Base-by-base conservation (phyloP, 2,113 vertebrate genomes). In the Pterocles orientalis region DNA sequence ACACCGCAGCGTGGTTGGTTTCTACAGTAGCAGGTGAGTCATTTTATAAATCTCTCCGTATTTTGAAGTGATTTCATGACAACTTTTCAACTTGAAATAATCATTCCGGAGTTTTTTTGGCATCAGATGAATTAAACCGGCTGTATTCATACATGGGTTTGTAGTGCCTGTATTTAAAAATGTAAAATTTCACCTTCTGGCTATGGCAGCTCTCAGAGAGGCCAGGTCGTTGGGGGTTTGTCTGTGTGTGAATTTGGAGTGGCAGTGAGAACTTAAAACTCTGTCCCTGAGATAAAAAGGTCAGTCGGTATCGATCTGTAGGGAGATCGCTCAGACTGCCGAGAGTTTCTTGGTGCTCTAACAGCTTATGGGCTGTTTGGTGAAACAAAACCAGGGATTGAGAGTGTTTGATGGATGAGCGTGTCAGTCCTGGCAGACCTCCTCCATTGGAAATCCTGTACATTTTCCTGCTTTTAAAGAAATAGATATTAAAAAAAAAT, bases 21-120 rank as follows among this genome's bases (percentile, higher is more conserved):
- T 47, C 93, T 41, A 2, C 72, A 0, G 82, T 60, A 90, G 94
- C 96, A 96, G 95, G 96, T 96, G 93, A 95, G 80, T 78, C 80
- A 9, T 60, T 71, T 80, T 75, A 64, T 53, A 86, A 90, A 88
- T 81, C 95, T 92, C 86, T 68, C 54, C 41, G 0, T 92, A 26
- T 66, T 84, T 43, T 14, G 39, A 54, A 89, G 94, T 79, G 83
- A 95, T 95, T 92, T 82, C 81, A 34, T 41, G 88, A 65, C 92
- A 92, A 34, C 91, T 95, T 95, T 71, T 81, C 86, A 33, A n/a
- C 86, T 53, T 53, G 65, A 82, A 94, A 68, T 64, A 78, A 78
- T 71, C 58, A 6, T 76, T 87, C 61, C 83, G 64, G 72, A 12
- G 12, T 21, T 13, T 80, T 84, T 88, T 56, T 96, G 91, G 83